These are phyloP conservation scores for Nesidiocoris tenuis DNA, from an alignment of 2,888 invertebrate species.

Conservation along the genomic window DNA sequence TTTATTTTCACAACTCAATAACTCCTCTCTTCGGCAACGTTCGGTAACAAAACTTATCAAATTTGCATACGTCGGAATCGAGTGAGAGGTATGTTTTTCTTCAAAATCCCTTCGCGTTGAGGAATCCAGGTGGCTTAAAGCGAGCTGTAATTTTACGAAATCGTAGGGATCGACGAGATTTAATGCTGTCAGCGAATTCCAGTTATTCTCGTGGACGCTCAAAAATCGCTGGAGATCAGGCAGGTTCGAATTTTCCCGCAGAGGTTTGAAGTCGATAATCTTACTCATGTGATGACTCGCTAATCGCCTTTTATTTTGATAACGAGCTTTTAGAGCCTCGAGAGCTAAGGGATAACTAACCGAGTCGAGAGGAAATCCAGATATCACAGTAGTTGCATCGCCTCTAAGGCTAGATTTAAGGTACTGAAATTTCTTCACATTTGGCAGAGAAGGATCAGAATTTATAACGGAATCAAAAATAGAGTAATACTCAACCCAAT, in stretches of 20 bases:
- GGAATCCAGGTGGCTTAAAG: not conserved
- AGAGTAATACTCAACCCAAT: constrained; percentile 17
- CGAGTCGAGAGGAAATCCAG: not conserved
- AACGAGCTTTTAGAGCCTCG: no score
- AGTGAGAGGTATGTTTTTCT: no score
- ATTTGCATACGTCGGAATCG: not conserved
- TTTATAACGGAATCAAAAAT: constrained; percentile 24
- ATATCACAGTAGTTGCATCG: constrained; percentile 5
- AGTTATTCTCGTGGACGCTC: not conserved
- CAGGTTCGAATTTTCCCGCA: no score
- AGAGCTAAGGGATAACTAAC: not conserved
- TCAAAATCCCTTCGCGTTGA: not conserved
- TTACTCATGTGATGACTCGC: not conserved
- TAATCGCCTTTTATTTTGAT: not conserved
- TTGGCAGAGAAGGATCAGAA: not conserved
- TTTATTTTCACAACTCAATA: no score
- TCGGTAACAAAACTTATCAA: not conserved
- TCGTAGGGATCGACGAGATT: not conserved
- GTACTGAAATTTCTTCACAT: constrained; percentile 37
- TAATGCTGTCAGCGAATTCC: not conserved
- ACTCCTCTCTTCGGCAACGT: not conserved
- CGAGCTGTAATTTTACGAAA: not conserved
- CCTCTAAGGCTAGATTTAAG: constrained; percentile 11
- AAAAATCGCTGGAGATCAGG: not conserved
- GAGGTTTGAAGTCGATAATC: no score